Evolutionary conservation across 2,888 invertebrate species (phyloP).

Genomic region (Tetramorium bicarinatum): DNA sequence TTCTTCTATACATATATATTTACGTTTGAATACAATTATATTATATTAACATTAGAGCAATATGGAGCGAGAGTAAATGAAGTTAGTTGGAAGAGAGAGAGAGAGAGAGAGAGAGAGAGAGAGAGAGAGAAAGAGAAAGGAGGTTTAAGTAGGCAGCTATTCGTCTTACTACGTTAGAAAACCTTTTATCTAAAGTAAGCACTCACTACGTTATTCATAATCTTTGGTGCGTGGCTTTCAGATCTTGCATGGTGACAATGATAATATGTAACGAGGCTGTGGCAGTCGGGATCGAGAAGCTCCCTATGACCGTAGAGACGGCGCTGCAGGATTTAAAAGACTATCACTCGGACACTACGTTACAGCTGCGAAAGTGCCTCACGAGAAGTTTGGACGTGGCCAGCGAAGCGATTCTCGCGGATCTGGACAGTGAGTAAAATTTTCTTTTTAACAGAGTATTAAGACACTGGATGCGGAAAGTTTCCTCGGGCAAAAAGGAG

Average conservation of each 20-base stretch:
- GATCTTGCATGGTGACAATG: conserved; percentile 88
- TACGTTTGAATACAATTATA: not conserved
- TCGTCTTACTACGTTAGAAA: conserved; percentile 20
- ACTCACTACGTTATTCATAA: conserved; percentile 50
- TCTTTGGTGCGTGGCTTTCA: conserved; percentile 77
- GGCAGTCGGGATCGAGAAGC: conserved; percentile 87
- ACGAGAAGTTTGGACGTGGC: conserved; percentile 89
- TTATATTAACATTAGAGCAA: conserved; percentile 13
- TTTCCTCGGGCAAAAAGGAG: not conserved
- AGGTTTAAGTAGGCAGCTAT: conserved; percentile 21
- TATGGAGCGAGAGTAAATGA: not conserved
- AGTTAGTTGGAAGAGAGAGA: not conserved
- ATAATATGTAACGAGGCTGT: conserved; percentile 90
- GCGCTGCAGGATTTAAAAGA: conserved; percentile 89
- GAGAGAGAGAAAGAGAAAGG: too few relatives aligned
- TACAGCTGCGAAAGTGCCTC: conserved; percentile 89
- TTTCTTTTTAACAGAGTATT: not conserved
- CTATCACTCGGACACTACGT: conserved; percentile 89
- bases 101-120: too few relatives aligned
- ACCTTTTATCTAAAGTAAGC: conserved; percentile 41
- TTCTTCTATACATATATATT: not conserved
- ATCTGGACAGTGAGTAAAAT: conserved; percentile 89
- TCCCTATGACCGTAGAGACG: conserved; percentile 87
- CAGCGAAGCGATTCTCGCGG: conserved; percentile 88
- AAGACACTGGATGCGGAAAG: not conserved